Base-by-base conservation (phyloP, 2,113 vertebrate species). In the Thunnus maccoyii region DNA sequence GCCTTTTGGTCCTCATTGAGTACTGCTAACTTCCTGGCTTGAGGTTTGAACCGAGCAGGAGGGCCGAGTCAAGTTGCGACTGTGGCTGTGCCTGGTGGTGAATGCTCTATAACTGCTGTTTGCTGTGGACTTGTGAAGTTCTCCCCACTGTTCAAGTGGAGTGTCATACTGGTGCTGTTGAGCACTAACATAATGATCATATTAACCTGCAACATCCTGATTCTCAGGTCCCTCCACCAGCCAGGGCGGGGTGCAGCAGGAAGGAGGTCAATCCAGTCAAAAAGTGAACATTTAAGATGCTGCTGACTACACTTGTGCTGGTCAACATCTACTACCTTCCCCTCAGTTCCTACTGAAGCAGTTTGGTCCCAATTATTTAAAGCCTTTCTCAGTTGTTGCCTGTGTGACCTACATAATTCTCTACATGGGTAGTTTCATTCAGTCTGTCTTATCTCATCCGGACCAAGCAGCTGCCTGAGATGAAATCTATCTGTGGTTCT, bases 1-100 rank as follows among this genome's bases (percentile, higher is more conserved):
- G 85, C 92, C 73, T 82, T 86, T 36, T 60, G 13, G 0, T 66
- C 13, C 3, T 30, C n/a, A 0, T 12, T 0, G 85, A 86, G 60
- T 74, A 61, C 67, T 41, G 54, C n/a, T 6, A 17, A 78, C 62
- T 86, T 82, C 75, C 63, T 57, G 79, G 72, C 86, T 64, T 1
- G 64, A 71, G 84, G 82, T 78, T 80, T 92, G 44, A 86, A 57
- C 44, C 83, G 88, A 83, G 78, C 86, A 82, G 91, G 86, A 51
- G 78, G 88, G 7, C 77, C 83, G 8, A 7, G 4, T 9, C 51
- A 52, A 52, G 4, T 17, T 81, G 8, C 64, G 44, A 2, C 46
- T 71, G 10, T 48, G 36, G 3, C 1, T 68, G 48, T 81, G 82
- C 58, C 22, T 47, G 3, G 27, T 7, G 36, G 54, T 78, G 52